Evolutionary conservation across 2,113 vertebrate species (phyloP), one percentile per base, ranked within the genome.

Genomic region (Perca schrenkii): DNA sequence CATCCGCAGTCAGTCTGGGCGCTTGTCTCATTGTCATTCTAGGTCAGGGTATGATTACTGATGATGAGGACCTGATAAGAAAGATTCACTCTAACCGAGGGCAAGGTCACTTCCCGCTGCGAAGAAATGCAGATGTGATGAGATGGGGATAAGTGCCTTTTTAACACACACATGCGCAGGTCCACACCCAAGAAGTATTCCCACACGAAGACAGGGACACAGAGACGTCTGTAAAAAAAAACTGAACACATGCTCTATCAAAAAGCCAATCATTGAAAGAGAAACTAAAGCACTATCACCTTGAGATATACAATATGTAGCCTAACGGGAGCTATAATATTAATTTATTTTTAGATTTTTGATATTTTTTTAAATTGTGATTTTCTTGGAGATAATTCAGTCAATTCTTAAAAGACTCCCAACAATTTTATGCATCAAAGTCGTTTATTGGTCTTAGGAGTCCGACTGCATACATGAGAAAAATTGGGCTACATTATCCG

Each of bases 61-160:
- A 90, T 85, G 89, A 91, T 75, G 87, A 93, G 85, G 83, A 91
- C 86, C 90, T 83, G 92, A 93, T 94, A 94, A 93, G 86, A 62
- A 87, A 90, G 85, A 92, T 74, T 88, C 89, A 77, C 71, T 90
- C 81, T 69, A 63, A 84, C 89, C 85, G 36, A 87, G 86, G 91
- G 82, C 88, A 91, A 94, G 93, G 92, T 93, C 92, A 90, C 89
- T 89, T 88, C 91, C 86, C 89, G 79, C 78, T 61, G 84, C 63
- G 66, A 82, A 79, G 79, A 90, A 76, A 92, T 91, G 92, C 84
- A 91, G 88, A 91, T 92, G 86, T 88, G 89, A 92, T 88, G 84
- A 86, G 85, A 89, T 34, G 60, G 50, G 70, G 82, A 86, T 86
- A 74, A 89, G 74, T 68, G 71, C 63, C 74, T 78, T 83, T 58